Percentiles rank a stretch among this genome's conserved stretches.
phyloP scores from a whole-genome alignment of 2,888 invertebrate genomes.

The Graphium colonna region DNA sequence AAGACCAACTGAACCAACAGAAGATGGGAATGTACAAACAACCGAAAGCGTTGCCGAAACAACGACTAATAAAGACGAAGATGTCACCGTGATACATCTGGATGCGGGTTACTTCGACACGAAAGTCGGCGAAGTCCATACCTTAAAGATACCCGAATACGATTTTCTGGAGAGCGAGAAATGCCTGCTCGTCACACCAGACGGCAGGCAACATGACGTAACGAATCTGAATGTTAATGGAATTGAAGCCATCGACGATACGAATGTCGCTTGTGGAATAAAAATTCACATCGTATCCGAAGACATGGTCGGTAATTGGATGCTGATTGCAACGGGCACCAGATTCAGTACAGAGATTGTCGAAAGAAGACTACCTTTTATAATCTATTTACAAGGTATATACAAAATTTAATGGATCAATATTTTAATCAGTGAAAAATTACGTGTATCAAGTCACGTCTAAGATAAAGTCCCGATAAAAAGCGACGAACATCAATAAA shows the following conservation, averaged over 20 bases:
- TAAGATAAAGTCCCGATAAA: conserved; percentile 37
- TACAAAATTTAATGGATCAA: conserved; percentile 16
- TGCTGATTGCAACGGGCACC: conserved; percentile 46
- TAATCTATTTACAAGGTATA: conserved; percentile 59
- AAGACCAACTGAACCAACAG: neutral
- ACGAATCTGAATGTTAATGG: conserved; percentile 40
- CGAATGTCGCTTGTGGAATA: conserved; percentile 45
- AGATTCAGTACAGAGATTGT: conserved; percentile 29
- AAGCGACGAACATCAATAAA: conserved; percentile 19
- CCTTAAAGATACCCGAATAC: conserved; percentile 32
- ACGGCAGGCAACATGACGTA: conserved; percentile 31
- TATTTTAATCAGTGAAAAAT: conserved; percentile 30
- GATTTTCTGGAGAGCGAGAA: conserved; percentile 34
- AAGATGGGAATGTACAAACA: neutral
- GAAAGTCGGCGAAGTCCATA: conserved; percentile 30
- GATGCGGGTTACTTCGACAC: conserved; percentile 22
- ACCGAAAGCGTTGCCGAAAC: conserved; percentile 8
- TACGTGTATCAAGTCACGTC: conserved; percentile 58
- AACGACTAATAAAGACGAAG: conserved; percentile 6
- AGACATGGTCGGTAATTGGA: conserved; percentile 52
- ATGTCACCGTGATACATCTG: conserved; percentile 22
- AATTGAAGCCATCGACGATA: conserved; percentile 37
- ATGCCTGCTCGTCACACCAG: conserved; percentile 50
- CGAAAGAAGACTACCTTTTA: conserved; percentile 53
- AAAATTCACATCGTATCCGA: conserved; percentile 38